Evolutionary conservation across 2,113 vertebrate species (phyloP), one percentile per base, ranked within the genome.

Genomic region (Sceloporus undulatus): DNA sequence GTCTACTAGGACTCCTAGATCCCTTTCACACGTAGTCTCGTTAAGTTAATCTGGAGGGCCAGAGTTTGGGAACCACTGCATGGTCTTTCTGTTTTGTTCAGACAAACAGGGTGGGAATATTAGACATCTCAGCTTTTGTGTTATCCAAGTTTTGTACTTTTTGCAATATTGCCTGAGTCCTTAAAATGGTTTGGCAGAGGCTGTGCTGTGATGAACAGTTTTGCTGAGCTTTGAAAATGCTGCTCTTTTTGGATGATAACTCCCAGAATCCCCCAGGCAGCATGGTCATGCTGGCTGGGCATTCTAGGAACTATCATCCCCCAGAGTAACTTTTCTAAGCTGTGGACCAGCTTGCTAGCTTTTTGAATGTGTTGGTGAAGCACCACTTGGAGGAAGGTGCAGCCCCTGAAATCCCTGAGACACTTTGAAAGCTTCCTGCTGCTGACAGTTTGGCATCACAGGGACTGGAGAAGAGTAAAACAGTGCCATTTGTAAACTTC

Each of bases 361-460:
- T 70, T 70, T 78, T 81, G 23, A 84, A 70, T 87, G 59, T 18
- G 81, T 66, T 54, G 82, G 29, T 66, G 56, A 82, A 66, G 48
- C 52, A 23, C 21, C n/a, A n/a, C 29, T 52, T 75, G 19, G 11
- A 75, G 66, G 71, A 25, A 13, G 19, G 66, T 23, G 5, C 23
- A 59, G 66, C n/a, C 48, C 40, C 6, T 85, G n/a, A 85, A 75
- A 85, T 59, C n/a, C n/a, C 62, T 29, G 13, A 54, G 59, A 62
- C 14, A 8, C 52, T 74, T 59, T 81, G 16, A 54, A 70, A 79
- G 65, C 42, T 38, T 42, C 77, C 38, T 62, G 62, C 18, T 29
- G 38, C 16, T 73, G 78, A 34, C 78, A n/a, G 5, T 23, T 81
- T 81, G 52, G 79, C 56, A 16, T 18, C 42, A 9, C 54, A 74